Percentiles rank a stretch among this genome's conserved stretches.
Conservation (phyloP, 2,888 invertebrate species). For the Aphidius colemani region DNA sequence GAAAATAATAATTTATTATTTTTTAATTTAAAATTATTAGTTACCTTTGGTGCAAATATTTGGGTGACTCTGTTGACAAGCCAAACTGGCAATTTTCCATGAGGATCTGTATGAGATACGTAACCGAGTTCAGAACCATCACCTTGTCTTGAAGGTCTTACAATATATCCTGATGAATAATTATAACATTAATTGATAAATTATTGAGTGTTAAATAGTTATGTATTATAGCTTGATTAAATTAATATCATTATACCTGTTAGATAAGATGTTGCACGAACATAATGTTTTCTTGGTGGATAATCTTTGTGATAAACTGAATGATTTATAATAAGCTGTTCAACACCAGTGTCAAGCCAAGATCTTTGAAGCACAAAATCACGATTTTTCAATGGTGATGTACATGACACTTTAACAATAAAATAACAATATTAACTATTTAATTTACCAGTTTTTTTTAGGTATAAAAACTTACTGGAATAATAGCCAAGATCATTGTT, state of each 20-base stretch:
- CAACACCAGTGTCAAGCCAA: constrained; percentile 85
- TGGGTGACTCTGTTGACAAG: constrained; percentile 86
- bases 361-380: constrained; percentile 92
- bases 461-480: constrained; percentile 68
- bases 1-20: too few species aligned
- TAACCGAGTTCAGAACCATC: constrained; percentile 82
- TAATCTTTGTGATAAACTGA: constrained; percentile 86
- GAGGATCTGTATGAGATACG: constrained; percentile 87
- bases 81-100: constrained; percentile 87
- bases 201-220: neutral
- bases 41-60: constrained; percentile 81
- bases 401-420: constrained; percentile 75
- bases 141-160: constrained; percentile 65
- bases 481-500: constrained; percentile 94
- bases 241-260: constrained; percentile 61
- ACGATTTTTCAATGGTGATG: constrained; percentile 84
- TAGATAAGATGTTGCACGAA: constrained; percentile 70
- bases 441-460: constrained; percentile 3
- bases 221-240: constrained; percentile 3
- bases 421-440: neutral
- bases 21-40: constrained; percentile 8
- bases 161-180: constrained; percentile 64
- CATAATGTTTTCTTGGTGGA: constrained; percentile 81
- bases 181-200: neutral
- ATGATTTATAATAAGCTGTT: constrained; percentile 88